Evolutionary conservation across 2,888 invertebrate species (phyloP), one percentile per base, ranked within the genome.

Genomic region (Pyrochroa serraticornis): DNA sequence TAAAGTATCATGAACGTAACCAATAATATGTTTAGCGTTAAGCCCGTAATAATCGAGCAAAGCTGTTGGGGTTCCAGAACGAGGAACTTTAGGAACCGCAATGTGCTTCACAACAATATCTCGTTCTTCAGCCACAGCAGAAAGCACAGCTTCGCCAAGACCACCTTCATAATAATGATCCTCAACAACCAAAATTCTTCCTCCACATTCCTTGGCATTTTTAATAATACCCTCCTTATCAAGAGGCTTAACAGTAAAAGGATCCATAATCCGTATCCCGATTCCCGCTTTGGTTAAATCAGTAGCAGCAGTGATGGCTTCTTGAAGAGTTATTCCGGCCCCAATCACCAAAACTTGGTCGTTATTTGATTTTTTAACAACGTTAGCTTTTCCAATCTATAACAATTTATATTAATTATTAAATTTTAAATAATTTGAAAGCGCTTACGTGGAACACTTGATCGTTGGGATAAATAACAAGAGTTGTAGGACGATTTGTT

Each of bases 131-230:
- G 92, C 87, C 56, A 96, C 83, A 6, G 92, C 94, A 0, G 91
- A 87, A 8, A 90, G 77, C 6, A 98, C 97, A 10, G 98, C 97
- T 77, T 99, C 98, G 59, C 99, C 99, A 51, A 99, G 76, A 47
- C 99, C 99, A 62, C 99, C 97, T 79, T 93, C 93, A 64, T 91
- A 87, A 79, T 99, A 99, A 80, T 99, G 99, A 78, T 99, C 99
- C 79, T 99, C 99, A 0, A 97, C 95, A 33, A 95, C 95, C 45
- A 99, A 78, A 51, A 99, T 86, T 7, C 87, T 83, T 1, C 95
- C 95, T 6, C 90, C 91, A 52, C 86, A 89, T 50, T 89, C 89
- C 60, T 84, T 83, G 1, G 95, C 97, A 77, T 93, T 87, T 47
- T 83, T 81, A 36, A 90, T 77, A 36, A 99, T 87, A 1, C 88